Evolutionary conservation across 2,888 invertebrate genomes (phyloP), one percentile per base, ranked within the genome.

Genomic region (Lithophane leautieri): DNA sequence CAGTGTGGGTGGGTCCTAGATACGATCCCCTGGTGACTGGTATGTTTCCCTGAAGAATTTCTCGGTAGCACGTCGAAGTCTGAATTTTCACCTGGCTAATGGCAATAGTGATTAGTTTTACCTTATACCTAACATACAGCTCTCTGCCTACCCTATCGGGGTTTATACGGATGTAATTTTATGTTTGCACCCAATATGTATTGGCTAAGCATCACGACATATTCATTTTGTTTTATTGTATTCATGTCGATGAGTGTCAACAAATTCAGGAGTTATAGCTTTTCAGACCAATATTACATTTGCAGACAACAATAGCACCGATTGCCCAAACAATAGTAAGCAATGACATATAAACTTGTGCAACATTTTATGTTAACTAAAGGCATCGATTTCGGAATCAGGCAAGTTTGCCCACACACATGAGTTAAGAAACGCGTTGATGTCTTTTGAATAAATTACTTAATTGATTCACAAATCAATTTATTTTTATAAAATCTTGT

Each of bases 401-500:
- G n/a, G 42, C 14, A 47, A 66, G 11, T 58, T 47, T 60, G 3
- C 11, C 0, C 40, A 44, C 52, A 50, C 16, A 16, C 19, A 47
- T 34, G 34, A 66, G 34, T 74, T 50, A 9, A 14, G 62, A 67
- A 78, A 80, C 81, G 81, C 81, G 81, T 78, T 78, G 81, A 78
- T 80, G 73, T 78, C 74, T 78, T 78, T 78, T 73, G 73, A 76
- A 79, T 78, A 28, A 52, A 78, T 65, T 63, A 74, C 11, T 42
- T 74, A 75, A 75, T 67, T 81, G 50, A 75, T 67, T 62, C 2
- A 25, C 2, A 25, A 73, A 67, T 73, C 22, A 61, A 79, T 73
- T n/a, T 22, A 25, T 50, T 50, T 19, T 50, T 44, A 40, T 12
- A 22, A 16, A 19, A 58, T 72, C 16, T 79, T 73, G 16, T 28